These are phyloP conservation scores for Notamacropus eugenii DNA, from an alignment of 2,797 vertebrate species.

Conservation along the genomic window DNA sequence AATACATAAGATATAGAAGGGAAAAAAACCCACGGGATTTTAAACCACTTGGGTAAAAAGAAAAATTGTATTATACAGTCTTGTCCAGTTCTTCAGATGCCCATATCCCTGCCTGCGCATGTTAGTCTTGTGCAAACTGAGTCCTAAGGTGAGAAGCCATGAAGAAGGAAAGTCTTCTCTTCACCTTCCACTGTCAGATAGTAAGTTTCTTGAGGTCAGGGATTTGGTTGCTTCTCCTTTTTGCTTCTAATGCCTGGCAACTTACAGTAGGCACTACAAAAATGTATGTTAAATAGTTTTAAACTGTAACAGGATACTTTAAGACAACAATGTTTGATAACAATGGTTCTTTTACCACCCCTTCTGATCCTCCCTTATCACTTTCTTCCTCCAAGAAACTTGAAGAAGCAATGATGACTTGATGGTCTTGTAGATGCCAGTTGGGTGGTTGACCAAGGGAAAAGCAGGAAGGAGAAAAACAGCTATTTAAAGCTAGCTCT, in stretches of 20 bases:
- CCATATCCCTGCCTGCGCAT: background rate
- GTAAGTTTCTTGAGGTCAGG: background rate
- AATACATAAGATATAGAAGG: background rate
- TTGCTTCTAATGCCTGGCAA: background rate
- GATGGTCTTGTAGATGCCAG: constrained; percentile 10
- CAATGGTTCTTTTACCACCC: background rate
- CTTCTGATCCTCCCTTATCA: background rate
- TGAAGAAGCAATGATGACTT: background rate
- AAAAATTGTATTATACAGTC: background rate
- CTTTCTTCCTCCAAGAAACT: background rate
- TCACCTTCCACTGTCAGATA: background rate
- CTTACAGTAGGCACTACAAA: background rate
- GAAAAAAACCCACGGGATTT: background rate
- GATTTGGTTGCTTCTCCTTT: background rate
- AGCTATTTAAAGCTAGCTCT: background rate
- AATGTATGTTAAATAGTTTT: background rate
- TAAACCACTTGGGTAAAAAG: background rate
- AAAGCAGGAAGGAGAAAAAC: constrained; percentile 18
- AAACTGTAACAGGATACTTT: background rate
- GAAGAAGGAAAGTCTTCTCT: background rate
- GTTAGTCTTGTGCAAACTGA: background rate
- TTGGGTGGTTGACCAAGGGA: constrained; percentile 18
- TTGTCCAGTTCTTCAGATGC: background rate
- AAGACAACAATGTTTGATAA: background rate
- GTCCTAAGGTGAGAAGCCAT: background rate